phyloP scores from a whole-genome alignment of 1,140 invertebrate species.

The Lepidotrigona ventralis region DNA sequence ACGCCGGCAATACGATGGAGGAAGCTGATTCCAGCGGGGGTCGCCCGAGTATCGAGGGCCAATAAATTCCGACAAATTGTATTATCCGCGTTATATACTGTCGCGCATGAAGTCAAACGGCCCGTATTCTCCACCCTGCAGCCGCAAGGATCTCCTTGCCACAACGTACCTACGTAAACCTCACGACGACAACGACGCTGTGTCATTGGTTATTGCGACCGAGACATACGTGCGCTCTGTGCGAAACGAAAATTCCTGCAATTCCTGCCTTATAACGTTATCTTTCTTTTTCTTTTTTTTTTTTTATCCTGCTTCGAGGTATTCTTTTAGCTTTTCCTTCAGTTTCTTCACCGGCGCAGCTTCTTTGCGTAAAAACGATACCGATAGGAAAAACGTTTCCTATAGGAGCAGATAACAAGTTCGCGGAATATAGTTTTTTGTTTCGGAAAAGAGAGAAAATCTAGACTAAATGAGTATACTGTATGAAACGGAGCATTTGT shows the following conservation, averaged over 20 bases:
- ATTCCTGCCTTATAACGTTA: slow-evolving; percentile 33
- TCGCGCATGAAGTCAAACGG: slow-evolving; percentile 70
- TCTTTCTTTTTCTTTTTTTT: background rate
- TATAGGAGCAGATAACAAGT: no score
- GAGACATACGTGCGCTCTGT: slow-evolving; percentile 42
- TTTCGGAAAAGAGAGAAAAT: no score
- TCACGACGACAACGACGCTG: slow-evolving; percentile 11
- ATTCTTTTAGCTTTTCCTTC: no score
- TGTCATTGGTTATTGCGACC: slow-evolving; percentile 53
- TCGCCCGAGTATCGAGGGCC: slow-evolving; percentile 60
- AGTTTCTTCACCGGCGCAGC: background rate
- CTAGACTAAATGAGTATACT: background rate
- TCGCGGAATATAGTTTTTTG: no score
- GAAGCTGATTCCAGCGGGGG: slow-evolving; percentile 65
- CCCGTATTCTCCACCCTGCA: slow-evolving; percentile 48
- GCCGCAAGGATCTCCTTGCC: slow-evolving; percentile 26
- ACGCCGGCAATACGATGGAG: slow-evolving; percentile 54
- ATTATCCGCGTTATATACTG: slow-evolving; percentile 72
- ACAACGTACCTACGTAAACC: slow-evolving; percentile 25
- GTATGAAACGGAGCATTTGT: no score
- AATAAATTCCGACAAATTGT: slow-evolving; percentile 74
- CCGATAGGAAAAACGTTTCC: no score
- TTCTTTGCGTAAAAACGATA: background rate
- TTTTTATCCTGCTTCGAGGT: background rate
- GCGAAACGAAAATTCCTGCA: slow-evolving; percentile 52